Conservation (phyloP, 2,113 vertebrate genomes). For the Chlamydotis undulata region DNA sequence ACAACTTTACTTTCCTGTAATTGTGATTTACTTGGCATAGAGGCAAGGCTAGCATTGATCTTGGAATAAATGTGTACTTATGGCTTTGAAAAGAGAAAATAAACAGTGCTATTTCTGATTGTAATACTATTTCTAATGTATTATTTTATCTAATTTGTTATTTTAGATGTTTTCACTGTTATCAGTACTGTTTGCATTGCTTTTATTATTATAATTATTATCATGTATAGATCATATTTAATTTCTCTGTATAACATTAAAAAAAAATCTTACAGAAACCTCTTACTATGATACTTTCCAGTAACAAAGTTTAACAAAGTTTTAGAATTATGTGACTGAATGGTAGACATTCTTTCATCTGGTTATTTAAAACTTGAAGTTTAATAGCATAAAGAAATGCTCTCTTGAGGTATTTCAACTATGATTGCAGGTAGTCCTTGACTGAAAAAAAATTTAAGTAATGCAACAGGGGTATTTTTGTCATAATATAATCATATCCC, state of each 20-base stretch:
- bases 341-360: not conserved
- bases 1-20: not conserved
- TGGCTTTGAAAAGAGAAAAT: not conserved
- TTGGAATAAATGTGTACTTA: not conserved
- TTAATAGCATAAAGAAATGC: slow-evolving; percentile 18
- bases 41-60: not conserved
- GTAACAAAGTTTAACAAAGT: not conserved
- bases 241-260: not conserved
- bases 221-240: not conserved
- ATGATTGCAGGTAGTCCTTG: slow-evolving; percentile 13
- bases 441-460: slow-evolving; percentile 38
- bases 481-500: slow-evolving; percentile 62
- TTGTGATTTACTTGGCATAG: not conserved
- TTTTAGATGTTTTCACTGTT: not conserved
- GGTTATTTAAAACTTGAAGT: slow-evolving; percentile 37
- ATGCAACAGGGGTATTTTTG: slow-evolving; percentile 42
- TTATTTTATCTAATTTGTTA: not conserved
- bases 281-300: not conserved
- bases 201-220: not conserved
- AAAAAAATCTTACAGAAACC: not conserved
- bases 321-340: not conserved
- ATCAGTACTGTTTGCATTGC: not conserved
- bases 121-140: not conserved
- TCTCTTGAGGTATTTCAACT: slow-evolving; percentile 17
- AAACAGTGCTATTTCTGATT: not conserved